Percentiles rank a stretch among this genome's conserved stretches.
Evolutionary conservation across 92 coral and sea anemone species (phyloP).

Genomic region (Epizoanthus illoricatus): DNA sequence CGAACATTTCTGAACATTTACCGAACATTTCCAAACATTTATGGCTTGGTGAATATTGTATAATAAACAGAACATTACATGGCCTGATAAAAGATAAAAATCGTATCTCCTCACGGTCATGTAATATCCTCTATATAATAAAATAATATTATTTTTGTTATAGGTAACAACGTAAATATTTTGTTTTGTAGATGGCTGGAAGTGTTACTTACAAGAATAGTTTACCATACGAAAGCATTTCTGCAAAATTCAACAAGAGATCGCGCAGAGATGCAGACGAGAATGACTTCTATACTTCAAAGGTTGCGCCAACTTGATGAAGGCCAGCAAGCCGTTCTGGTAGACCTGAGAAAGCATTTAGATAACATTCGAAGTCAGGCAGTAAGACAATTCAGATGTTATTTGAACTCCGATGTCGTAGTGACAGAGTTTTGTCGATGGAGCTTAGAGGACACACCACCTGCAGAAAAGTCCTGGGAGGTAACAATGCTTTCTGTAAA

Average conservation of each 20-base stretch:
- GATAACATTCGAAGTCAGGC: not conserved
- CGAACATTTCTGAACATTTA: too few species aligned
- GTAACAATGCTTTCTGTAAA: not conserved
- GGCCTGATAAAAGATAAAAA: too few species aligned
- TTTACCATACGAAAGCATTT: constrained; percentile 12
- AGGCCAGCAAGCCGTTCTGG: not conserved
- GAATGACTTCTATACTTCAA: not conserved
- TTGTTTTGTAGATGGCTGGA: constrained; percentile 23
- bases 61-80: too few species aligned
- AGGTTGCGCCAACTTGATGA: not conserved
- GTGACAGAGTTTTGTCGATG: constrained; percentile 3
- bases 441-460: constrained; percentile 5
- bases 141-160: too few species aligned
- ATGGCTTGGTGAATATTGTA: too few species aligned
- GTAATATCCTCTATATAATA: too few species aligned
- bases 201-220: not conserved
- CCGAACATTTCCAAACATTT: too few species aligned
- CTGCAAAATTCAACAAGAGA: constrained; percentile 11
- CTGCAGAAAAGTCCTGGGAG: not conserved
- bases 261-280: not conserved
- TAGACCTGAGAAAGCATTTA: not conserved
- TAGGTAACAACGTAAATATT: too few species aligned
- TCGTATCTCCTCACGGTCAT: too few species aligned
- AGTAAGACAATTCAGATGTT: not conserved
- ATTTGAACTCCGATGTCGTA: not conserved